A percentile compares a stretch with the other conserved stretches of the same genome.
phyloP scores from a whole-genome alignment of 2,888 invertebrate species.

The Embidobia sp. region DNA sequence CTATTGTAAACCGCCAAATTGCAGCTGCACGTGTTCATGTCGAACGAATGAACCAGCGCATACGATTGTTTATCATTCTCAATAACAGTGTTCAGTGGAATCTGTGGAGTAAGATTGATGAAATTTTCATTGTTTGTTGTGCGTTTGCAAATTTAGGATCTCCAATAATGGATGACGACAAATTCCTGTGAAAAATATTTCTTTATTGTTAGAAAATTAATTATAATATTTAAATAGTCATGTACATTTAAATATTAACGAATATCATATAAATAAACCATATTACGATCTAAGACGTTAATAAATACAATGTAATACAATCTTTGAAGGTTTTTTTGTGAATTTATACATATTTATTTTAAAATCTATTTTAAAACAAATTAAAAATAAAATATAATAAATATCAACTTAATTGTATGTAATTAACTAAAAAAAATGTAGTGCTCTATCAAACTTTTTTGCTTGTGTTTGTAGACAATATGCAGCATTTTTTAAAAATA shows the following conservation, averaged over 20 bases:
- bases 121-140: slow-evolving; percentile 49
- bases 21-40: slow-evolving; percentile 54
- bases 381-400: too few relatives aligned
- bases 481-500: slow-evolving; percentile 37
- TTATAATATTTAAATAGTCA: too few relatives aligned
- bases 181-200: slow-evolving; percentile 29
- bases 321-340: slow-evolving; percentile 20
- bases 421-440: too few relatives aligned
- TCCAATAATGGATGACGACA: slow-evolving; percentile 27
- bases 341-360: slow-evolving; percentile 33
- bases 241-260: too few relatives aligned
- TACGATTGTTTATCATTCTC: slow-evolving; percentile 31
- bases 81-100: slow-evolving; percentile 15
- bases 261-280: too few relatives aligned
- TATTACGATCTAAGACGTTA: too few relatives aligned
- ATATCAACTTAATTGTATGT: too few relatives aligned
- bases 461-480: slow-evolving; percentile 12
- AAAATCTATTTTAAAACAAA: slow-evolving; percentile 3
- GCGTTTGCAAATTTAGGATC: slow-evolving; percentile 32
- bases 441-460: too few relatives aligned
- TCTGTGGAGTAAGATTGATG: not conserved
- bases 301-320: too few relatives aligned
- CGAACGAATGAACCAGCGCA: slow-evolving; percentile 43
- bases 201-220: not conserved
- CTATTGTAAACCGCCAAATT: slow-evolving; percentile 19